Percentiles rank a stretch among this genome's conserved stretches.
Conservation (phyloP, 1,140 invertebrate species). For the Plectrocnemia conspersa region DNA sequence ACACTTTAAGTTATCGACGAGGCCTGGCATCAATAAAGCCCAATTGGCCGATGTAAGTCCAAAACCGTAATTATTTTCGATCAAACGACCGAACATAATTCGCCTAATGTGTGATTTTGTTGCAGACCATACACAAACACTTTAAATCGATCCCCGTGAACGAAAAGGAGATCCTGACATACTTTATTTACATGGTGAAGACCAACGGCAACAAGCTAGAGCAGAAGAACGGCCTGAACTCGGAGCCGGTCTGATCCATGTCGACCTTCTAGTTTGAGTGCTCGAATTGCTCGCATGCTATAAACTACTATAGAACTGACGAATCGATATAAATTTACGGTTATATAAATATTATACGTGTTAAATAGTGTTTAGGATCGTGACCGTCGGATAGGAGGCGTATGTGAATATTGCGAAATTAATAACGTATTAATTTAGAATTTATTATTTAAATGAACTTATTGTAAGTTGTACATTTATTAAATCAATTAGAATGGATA, state of each 20-base stretch:
- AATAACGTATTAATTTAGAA: no score
- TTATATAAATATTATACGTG: no score
- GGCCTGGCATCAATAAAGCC: conserved; percentile 88
- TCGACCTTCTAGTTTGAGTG: no score
- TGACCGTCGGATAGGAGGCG: no score
- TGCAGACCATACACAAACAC: conserved; percentile 87
- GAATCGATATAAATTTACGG: no score
- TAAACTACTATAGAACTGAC: no score
- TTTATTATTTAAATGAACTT: no score
- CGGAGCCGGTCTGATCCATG: conserved; percentile 52
- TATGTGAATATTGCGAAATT: no score
- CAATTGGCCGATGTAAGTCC: conserved; percentile 90
- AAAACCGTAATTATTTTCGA: no score
- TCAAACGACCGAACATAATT: not conserved
- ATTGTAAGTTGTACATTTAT: not conserved
- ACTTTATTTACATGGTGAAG: conserved; percentile 95
- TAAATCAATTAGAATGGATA: not conserved
- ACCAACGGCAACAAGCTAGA: conserved; percentile 89
- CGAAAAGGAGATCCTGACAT: conserved; percentile 93
- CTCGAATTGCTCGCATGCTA: no score
- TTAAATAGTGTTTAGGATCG: no score
- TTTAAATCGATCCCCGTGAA: conserved; percentile 90
- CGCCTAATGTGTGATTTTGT: conserved; percentile 37
- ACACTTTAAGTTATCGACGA: conserved; percentile 86
- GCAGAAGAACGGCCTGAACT: conserved; percentile 76